These are phyloP conservation scores for Danio albolineatus DNA, from an alignment of 2,797 vertebrate species.

Conservation along the genomic window DNA sequence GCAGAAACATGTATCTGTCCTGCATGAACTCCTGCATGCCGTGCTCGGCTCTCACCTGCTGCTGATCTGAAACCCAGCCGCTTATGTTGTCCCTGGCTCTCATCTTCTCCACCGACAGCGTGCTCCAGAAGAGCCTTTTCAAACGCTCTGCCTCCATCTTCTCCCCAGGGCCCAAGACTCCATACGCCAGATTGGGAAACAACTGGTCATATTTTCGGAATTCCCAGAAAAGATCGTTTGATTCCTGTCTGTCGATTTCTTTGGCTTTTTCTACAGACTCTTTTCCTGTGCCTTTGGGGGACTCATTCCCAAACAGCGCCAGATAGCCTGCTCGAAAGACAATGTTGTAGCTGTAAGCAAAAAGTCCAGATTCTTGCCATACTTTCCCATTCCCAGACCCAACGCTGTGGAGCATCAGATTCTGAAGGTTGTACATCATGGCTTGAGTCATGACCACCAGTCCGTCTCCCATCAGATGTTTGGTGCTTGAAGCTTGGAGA, in stretches of 20 bases:
- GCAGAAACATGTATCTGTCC: conserved; percentile 84
- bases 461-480: conserved; percentile 85
- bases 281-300: conserved; percentile 23
- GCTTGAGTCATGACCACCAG: conserved; percentile 80
- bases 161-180: conserved; percentile 78
- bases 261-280: conserved; percentile 69
- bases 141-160: conserved; percentile 78
- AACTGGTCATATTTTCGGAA: conserved; percentile 89
- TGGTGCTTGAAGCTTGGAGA: conserved; percentile 69
- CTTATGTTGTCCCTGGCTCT: conserved; percentile 83
- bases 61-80: conserved; percentile 82
- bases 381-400: conserved; percentile 52
- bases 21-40: conserved; percentile 78
- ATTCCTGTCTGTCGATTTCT: conserved; percentile 75
- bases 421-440: conserved; percentile 84
- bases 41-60: conserved; percentile 68
- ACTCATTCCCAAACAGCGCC: conserved; percentile 83
- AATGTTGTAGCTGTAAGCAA: conserved; percentile 85
- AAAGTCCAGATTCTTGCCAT: conserved; percentile 86
- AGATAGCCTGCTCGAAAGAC: conserved; percentile 89
- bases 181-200: conserved; percentile 84
- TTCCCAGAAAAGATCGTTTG: conserved; percentile 79
- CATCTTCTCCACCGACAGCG: conserved; percentile 75
- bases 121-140: conserved; percentile 79
- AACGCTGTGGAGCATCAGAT: conserved; percentile 76